Conservation (phyloP, 2,797 vertebrate genomes). For the Morus bassanus region DNA sequence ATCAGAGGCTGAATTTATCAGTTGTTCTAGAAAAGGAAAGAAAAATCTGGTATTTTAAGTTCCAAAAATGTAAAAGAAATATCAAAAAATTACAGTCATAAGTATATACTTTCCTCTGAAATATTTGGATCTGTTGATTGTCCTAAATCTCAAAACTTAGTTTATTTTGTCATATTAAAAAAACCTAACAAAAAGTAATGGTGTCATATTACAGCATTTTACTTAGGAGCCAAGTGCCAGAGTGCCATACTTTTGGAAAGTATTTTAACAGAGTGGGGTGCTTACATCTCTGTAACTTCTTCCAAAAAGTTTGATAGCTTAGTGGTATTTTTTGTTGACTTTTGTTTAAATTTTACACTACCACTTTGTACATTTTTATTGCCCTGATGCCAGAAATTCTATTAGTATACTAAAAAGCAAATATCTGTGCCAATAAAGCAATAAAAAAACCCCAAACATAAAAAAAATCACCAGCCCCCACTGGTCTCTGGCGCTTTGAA, state of each 20-base stretch:
- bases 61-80: background rate
- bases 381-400: background rate
- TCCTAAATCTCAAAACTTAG: background rate
- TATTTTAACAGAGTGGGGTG: background rate
- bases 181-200: background rate
- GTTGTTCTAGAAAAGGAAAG: background rate
- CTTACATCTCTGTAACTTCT: background rate
- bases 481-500: background rate
- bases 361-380: background rate
- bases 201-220: background rate
- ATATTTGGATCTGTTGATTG: background rate
- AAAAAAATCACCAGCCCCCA: background rate
- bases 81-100: background rate
- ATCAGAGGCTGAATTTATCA: slow-evolving; percentile 32
- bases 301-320: background rate
- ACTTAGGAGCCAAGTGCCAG: background rate
- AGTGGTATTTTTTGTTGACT: background rate
- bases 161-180: background rate
- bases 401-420: background rate
- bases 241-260: background rate
- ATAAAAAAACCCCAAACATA: background rate
- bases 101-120: background rate
- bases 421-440: background rate
- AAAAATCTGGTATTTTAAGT: background rate
- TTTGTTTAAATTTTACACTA: background rate